Conservation (phyloP, 2,888 invertebrate species). For the Plebejus melissa region DNA sequence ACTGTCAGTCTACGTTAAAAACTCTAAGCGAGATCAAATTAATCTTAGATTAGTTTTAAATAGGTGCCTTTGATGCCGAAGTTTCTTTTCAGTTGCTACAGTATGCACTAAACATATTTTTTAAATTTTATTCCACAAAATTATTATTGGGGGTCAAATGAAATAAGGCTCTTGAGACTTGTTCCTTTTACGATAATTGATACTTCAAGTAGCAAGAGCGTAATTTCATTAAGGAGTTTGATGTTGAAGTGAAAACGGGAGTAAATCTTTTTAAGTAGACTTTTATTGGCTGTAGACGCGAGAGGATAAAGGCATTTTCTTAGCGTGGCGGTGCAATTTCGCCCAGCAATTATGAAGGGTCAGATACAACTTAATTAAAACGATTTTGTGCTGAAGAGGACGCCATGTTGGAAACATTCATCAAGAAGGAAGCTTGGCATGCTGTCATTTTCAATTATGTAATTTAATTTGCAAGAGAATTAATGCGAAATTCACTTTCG, state of each 20-base stretch:
- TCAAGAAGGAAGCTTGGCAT: background rate
- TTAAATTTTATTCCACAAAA: too few relatives aligned
- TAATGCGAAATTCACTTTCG: background rate
- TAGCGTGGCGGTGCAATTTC: slow-evolving; percentile 58
- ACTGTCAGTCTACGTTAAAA: slow-evolving; percentile 37
- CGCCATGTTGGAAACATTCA: slow-evolving; percentile 24
- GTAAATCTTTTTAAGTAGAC: slow-evolving; percentile 20
- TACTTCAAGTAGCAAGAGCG: background rate
- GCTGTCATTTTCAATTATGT: background rate
- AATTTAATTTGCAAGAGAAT: background rate
- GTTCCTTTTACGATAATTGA: background rate
- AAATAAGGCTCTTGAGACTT: background rate
- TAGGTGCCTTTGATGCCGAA: background rate
- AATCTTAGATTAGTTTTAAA: slow-evolving; percentile 17
- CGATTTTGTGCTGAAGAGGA: slow-evolving; percentile 53
- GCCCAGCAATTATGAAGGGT: slow-evolving; percentile 72
- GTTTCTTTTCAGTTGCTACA: background rate
- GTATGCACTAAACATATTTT: background rate
- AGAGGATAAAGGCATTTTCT: slow-evolving; percentile 37
- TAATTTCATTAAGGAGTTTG: slow-evolving; percentile 10
- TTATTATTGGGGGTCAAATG: background rate
- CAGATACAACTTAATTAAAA: slow-evolving; percentile 72
- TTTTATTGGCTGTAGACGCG: slow-evolving; percentile 28
- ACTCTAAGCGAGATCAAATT: slow-evolving; percentile 35
- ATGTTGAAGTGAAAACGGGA: slow-evolving; percentile 22